Evolutionary conservation across 2,888 invertebrate species (phyloP).

Genomic region (Phaonia tiefii): DNA sequence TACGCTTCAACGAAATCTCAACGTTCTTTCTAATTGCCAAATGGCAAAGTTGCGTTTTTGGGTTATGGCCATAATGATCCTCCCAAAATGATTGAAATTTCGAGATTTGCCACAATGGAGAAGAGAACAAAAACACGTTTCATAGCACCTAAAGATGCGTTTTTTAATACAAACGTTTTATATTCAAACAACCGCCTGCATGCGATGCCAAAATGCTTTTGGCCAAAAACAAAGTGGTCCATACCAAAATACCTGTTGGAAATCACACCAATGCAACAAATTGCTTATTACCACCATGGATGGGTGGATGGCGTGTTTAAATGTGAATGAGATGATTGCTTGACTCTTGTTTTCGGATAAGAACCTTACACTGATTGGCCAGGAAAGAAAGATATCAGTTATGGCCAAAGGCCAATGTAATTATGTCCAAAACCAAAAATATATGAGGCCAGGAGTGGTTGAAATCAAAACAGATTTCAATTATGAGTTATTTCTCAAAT

Average conservation of each 20-base stretch:
- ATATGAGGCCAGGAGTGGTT: not conserved
- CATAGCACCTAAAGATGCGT: not conserved
- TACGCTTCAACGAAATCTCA: not conserved
- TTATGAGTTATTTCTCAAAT: slow-evolving; percentile 32
- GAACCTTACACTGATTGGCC: not conserved
- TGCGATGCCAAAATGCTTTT: no score
- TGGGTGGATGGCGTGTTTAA: slow-evolving; percentile 5
- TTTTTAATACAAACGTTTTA: no score
- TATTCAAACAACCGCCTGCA: not conserved
- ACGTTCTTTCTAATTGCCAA: slow-evolving; percentile 45
- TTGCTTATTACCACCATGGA: slow-evolving; percentile 38
- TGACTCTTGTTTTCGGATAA: not conserved
- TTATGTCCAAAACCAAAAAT: slow-evolving; percentile 44
- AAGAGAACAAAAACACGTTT: no score
- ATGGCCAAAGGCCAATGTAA: slow-evolving; percentile 53
- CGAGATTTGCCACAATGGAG: slow-evolving; percentile 36
- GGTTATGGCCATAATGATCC: slow-evolving; percentile 35
- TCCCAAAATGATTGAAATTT: slow-evolving; percentile 50
- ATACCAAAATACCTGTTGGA: slow-evolving; percentile 53
- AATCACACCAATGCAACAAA: slow-evolving; percentile 55
- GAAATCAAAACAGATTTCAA: slow-evolving; percentile 32
- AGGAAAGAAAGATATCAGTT: slow-evolving; percentile 32
- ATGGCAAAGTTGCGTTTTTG: slow-evolving; percentile 28
- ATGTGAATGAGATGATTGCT: not conserved
- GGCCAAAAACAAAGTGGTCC: slow-evolving; percentile 15